Evolutionary conservation across 2,797 vertebrate species (phyloP).

Genomic region (Leptoclinus maculatus): DNA sequence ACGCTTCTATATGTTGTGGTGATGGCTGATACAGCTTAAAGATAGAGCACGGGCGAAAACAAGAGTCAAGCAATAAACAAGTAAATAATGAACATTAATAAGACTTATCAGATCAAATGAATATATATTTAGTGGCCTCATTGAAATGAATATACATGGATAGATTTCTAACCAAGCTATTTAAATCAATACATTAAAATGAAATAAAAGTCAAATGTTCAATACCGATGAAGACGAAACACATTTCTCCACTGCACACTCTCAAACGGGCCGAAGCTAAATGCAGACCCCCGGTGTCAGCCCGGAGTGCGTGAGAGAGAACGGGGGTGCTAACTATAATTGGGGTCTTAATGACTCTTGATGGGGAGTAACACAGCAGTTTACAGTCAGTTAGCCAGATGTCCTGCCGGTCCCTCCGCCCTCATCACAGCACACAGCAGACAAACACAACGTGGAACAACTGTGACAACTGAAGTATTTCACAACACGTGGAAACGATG

Average conservation of each 20-base stretch:
- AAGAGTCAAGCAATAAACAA: neutral
- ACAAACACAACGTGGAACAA: slow-evolving; percentile 59
- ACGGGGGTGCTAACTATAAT: slow-evolving; percentile 67
- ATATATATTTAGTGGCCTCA: neutral
- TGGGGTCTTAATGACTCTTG: slow-evolving; percentile 74
- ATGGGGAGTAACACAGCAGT: slow-evolving; percentile 71
- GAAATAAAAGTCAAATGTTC: neutral
- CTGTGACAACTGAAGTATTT: slow-evolving; percentile 49
- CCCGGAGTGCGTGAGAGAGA: slow-evolving; percentile 31
- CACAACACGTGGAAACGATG: slow-evolving; percentile 9
- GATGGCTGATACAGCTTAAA: neutral
- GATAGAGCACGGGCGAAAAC: neutral
- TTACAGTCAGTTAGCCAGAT: slow-evolving; percentile 73
- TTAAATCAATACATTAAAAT: neutral
- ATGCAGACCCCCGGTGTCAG: slow-evolving; percentile 27
- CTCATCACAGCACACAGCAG: slow-evolving; percentile 54
- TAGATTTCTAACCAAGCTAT: neutral
- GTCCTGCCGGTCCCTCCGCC: slow-evolving; percentile 61
- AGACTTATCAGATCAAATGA: neutral
- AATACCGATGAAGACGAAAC: neutral
- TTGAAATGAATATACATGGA: too few relatives aligned
- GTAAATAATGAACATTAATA: neutral
- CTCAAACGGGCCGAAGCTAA: slow-evolving; percentile 3
- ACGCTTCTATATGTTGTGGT: neutral
- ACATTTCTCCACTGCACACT: neutral